Evolutionary conservation across 2,888 invertebrate genomes (phyloP), one percentile per base, ranked within the genome.

Genomic region (Drosophila pseudotakahashii): DNA sequence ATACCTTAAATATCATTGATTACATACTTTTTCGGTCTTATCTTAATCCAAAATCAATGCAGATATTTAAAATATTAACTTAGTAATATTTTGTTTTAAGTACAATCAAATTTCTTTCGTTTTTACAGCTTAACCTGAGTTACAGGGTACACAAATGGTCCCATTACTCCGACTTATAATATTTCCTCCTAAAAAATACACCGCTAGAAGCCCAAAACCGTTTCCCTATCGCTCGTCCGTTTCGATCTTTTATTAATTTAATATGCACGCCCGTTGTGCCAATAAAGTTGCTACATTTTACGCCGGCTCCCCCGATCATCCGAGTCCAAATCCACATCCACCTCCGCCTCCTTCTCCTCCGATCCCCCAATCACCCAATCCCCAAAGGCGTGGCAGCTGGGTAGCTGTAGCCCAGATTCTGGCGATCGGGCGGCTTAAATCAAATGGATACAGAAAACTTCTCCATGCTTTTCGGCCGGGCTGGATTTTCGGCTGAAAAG

Each of bases 261-360:
- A 90, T 90, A 90, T 90, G 90, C 88, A 90, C 89, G 89, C 90
- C 90, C 86, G 86, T 84, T 85, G 75, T 69, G 50, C 77, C 90
- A 89, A 90, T 90, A 90, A 90, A 90, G 90, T 90, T 89, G 90
- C 90, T 89, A 90, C 90, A 90, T 90, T 90, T 89, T 86, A 90
- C 89, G 88, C 90, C 79, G 55, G 19, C 44, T 30, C 30, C 52
- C 37, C 52, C 45, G 55, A 61, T 30, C 34, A 14, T 32, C 26
- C 47, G 9, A 16, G 7, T 26, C 7, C 47, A 9, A 19, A 39
- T 9, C 32, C 14, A 23, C 51, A 36, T n/a, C 14, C 54, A 32
- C 16, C 16, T 45, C 45, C 48, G 7, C 34, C 57, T n/a, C 26
- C 34, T n/a, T 16, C 34, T 2, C 19, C 19, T 4, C 34, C 34